These are phyloP conservation scores for Ornithoptera priamus DNA, from an alignment of 2,888 invertebrate species.

Conservation along the genomic window DNA sequence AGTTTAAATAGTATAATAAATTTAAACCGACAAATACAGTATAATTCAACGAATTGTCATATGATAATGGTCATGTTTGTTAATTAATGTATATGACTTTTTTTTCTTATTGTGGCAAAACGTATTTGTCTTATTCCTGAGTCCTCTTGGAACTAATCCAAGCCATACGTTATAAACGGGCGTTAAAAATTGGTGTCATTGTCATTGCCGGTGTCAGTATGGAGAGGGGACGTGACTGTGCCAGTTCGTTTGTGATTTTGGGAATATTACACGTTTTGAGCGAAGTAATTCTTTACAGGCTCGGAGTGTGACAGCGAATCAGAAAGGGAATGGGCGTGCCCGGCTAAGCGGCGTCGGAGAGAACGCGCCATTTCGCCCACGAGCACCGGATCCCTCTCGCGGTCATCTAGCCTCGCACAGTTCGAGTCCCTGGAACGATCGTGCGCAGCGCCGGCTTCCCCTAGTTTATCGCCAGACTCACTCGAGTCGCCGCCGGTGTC, in stretches of 20 bases:
- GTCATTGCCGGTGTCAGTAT: conserved; percentile 63
- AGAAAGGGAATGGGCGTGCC: conserved; percentile 87
- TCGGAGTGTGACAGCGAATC: conserved; percentile 83
- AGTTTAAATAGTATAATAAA: background rate
- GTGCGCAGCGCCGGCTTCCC: conserved; percentile 69
- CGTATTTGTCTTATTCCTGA: conserved; percentile 44
- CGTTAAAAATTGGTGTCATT: conserved; percentile 64
- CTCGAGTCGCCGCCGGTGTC: conserved; percentile 68
- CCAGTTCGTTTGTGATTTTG: conserved; percentile 31
- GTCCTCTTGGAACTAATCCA: conserved; percentile 34
- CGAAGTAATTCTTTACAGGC: conserved; percentile 45
- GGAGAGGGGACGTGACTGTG: conserved; percentile 42
- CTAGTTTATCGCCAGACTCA: conserved; percentile 74
- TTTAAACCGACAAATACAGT: background rate
- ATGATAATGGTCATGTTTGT: background rate
- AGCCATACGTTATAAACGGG: conserved; percentile 42
- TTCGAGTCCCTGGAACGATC: conserved; percentile 89
- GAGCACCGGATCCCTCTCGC: conserved; percentile 82
- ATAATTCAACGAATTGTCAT: background rate
- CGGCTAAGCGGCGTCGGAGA: conserved; percentile 85
- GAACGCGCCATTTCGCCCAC: conserved; percentile 72
- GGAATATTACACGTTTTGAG: conserved; percentile 33
- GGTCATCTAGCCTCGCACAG: conserved; percentile 90
- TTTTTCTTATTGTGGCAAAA: conserved; percentile 20
- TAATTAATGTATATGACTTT: background rate